Evolutionary conservation across 2,888 invertebrate species (phyloP).

Genomic region (Monochamus alternatus): DNA sequence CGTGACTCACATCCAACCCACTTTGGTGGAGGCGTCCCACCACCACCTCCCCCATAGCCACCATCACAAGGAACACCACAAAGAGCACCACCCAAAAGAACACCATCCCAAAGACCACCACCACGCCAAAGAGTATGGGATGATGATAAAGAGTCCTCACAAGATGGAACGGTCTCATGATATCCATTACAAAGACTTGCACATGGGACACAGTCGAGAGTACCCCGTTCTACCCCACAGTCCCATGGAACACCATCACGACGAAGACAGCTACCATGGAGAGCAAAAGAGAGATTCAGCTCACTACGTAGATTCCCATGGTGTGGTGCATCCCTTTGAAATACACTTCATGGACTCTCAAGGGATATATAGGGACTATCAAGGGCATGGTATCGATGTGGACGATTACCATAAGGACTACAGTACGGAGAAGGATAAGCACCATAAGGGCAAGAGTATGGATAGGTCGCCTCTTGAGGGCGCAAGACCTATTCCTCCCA

Average conservation of each 20-base stretch:
- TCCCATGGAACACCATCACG: constrained; percentile 55
- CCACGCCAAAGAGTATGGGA: constrained; percentile 38
- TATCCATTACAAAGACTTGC: constrained; percentile 28
- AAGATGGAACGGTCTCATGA: constrained; percentile 37
- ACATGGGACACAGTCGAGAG: constrained; percentile 56
- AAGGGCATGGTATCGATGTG: constrained; percentile 65
- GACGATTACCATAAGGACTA: constrained; percentile 51
- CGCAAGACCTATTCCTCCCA: constrained; percentile 65
- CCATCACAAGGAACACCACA: constrained; percentile 71
- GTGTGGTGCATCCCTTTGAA: constrained; percentile 67
- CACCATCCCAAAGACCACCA: constrained; percentile 60
- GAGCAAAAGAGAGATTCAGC: constrained; percentile 61
- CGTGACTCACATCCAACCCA: constrained; percentile 76
- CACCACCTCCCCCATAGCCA: constrained; percentile 73
- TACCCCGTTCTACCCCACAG: constrained; percentile 65
- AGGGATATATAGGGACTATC: constrained; percentile 65
- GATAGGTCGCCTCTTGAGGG: constrained; percentile 59
- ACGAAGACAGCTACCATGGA: constrained; percentile 51
- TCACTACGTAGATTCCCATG: constrained; percentile 68
- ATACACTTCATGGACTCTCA: constrained; percentile 69
- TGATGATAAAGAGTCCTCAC: constrained; percentile 41
- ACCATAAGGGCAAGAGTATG: constrained; percentile 47
- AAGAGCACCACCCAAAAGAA: constrained; percentile 59
- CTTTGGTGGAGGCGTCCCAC: constrained; percentile 75
- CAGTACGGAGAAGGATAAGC: constrained; percentile 50